Conservation (phyloP, 2,888 invertebrate species). For the Rhingia campestris region DNA sequence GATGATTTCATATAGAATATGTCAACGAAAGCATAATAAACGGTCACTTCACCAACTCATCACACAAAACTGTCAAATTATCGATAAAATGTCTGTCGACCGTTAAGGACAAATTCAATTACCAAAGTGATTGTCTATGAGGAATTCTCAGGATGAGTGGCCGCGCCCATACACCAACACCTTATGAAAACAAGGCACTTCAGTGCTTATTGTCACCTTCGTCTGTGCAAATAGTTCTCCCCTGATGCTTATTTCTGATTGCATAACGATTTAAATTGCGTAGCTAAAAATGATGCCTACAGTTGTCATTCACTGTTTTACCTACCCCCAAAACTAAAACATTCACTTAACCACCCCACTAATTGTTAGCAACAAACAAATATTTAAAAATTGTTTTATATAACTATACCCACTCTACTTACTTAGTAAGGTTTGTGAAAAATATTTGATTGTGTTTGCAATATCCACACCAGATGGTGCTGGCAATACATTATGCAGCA, state of each 20-base stretch:
- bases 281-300: too few species aligned
- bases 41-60: too few species aligned
- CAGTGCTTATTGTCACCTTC: neutral
- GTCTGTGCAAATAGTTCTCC: neutral
- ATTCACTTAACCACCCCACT: too few species aligned
- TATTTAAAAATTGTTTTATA: neutral
- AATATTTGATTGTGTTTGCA: slow-evolving; percentile 98
- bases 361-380: neutral
- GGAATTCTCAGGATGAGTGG: neutral
- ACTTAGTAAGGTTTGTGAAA: slow-evolving; percentile 98
- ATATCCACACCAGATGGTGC: slow-evolving; percentile 97
- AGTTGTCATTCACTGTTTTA: neutral
- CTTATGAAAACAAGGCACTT: neutral
- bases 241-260: slow-evolving; percentile 3
- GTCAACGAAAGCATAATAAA: too few species aligned
- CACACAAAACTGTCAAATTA: too few species aligned
- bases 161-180: neutral
- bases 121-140: neutral
- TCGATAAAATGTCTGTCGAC: too few species aligned
- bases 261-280: slow-evolving; percentile 13
- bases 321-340: neutral
- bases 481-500: slow-evolving; percentile 95
- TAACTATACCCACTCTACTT: slow-evolving; percentile 82
- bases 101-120: neutral
- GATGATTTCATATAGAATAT: too few species aligned